A percentile compares a stretch with the other conserved stretches of the same genome.
phyloP scores from a whole-genome alignment of 2,113 vertebrate species.

The Natator depressus region DNA sequence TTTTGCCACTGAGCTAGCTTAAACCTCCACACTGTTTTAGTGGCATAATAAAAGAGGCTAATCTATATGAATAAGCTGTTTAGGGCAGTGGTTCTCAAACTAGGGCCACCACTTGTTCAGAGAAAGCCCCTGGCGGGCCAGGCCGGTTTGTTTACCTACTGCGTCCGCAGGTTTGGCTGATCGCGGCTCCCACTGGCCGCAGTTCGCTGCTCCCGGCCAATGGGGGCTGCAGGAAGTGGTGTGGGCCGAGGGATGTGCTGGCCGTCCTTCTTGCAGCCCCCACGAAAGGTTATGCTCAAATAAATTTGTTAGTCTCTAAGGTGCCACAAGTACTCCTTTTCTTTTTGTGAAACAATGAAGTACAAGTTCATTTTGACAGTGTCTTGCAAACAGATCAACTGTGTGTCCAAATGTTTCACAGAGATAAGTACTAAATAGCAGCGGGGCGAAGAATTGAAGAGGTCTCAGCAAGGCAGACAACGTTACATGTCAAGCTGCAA shows the following conservation, averaged over 20 bases:
- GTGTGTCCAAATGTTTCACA: background rate
- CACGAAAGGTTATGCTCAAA: no score
- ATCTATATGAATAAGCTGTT: background rate
- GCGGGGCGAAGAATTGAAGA: background rate
- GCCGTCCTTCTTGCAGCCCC: no score
- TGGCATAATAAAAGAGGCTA: background rate
- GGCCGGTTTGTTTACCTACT: no score
- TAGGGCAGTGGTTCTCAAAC: background rate
- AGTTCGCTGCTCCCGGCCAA: no score
- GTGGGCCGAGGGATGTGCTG: no score
- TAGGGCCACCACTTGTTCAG: no score
- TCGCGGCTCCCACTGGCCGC: no score
- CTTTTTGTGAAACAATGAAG: background rate
- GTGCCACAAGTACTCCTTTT: no score
- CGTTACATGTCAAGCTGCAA: background rate
- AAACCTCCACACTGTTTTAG: background rate
- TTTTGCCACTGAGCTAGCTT: background rate
- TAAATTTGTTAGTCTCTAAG: no score
- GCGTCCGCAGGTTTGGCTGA: no score
- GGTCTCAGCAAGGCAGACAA: background rate
- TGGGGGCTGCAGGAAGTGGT: no score
- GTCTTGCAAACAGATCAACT: background rate
- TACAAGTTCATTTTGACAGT: background rate
- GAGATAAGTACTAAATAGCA: background rate
- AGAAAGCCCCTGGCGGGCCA: no score